phyloP scores from a whole-genome alignment of 2,888 invertebrate species.

The Bugulina stolonifera region DNA sequence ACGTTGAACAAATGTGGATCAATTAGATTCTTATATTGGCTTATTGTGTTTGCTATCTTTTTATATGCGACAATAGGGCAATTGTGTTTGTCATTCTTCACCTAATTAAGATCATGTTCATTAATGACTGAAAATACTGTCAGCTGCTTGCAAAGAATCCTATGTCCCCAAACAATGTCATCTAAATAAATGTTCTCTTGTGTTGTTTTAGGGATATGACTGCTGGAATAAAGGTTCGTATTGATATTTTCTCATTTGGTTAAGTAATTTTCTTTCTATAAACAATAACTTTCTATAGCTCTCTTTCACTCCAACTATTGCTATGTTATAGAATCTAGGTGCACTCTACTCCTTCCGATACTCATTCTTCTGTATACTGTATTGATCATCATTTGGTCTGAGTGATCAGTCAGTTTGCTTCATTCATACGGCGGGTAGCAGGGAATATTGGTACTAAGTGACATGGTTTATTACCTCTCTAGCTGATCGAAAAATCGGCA shows the following conservation, averaged over 20 bases:
- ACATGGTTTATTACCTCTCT: no score
- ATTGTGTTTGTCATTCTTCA: slow-evolving; percentile 21
- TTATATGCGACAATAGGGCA: neutral
- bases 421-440: neutral
- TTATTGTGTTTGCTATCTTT: neutral
- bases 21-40: no score
- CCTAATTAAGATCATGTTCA: neutral
- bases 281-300: slow-evolving; percentile 11
- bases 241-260: slow-evolving; percentile 4
- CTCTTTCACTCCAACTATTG: neutral
- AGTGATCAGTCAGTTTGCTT: neutral
- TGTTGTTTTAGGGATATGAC: slow-evolving; percentile 26
- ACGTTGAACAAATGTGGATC: neutral
- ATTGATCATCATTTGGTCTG: neutral
- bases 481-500: no score
- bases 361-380: neutral
- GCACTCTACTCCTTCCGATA: neutral
- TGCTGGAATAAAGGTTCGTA: slow-evolving; percentile 26
- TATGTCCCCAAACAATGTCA: neutral
- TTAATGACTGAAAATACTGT: neutral
- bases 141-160: slow-evolving; percentile 5
- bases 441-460: neutral
- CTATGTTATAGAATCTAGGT: neutral
- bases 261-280: slow-evolving; percentile 14
- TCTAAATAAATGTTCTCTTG: neutral